phyloP scores from a whole-genome alignment of 1,140 invertebrate species.

The Ips nitidus region DNA sequence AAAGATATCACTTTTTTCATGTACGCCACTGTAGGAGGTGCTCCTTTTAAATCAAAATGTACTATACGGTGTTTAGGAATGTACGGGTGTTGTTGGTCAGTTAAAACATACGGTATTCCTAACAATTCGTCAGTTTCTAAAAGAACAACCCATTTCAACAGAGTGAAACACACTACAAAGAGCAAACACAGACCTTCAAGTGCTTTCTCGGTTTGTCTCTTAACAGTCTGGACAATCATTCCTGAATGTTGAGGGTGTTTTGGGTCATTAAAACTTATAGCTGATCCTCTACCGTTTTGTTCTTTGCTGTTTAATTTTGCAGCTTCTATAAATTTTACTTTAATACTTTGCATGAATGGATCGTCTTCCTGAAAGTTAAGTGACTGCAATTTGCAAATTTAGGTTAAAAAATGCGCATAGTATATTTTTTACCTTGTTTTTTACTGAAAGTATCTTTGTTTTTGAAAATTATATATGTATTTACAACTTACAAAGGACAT shows the following conservation, averaged over 20 bases:
- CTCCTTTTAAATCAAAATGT: slow-evolving; percentile 90
- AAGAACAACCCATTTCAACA: neutral
- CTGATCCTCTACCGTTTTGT: neutral
- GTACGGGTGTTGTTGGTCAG: slow-evolving; percentile 47
- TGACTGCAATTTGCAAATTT: neutral
- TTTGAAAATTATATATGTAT: too few species aligned
- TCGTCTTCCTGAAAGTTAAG: slow-evolving; percentile 14
- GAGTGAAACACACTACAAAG: too few species aligned
- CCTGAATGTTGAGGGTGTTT: neutral
- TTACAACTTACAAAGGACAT: too few species aligned
- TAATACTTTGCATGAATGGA: slow-evolving; percentile 26
- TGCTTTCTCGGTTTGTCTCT: slow-evolving; percentile 26
- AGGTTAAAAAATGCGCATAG: neutral
- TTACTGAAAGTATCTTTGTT: too few species aligned
- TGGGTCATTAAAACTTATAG: neutral
- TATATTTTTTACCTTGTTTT: too few species aligned
- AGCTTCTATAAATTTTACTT: slow-evolving; percentile 34
- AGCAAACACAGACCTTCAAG: neutral
- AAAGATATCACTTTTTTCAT: slow-evolving; percentile 74
- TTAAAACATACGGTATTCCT: slow-evolving; percentile 49
- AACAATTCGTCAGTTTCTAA: slow-evolving; percentile 46
- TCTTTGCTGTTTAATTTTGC: slow-evolving; percentile 27
- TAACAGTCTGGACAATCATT: slow-evolving; percentile 1
- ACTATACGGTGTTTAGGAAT: slow-evolving; percentile 61
- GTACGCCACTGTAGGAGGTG: slow-evolving; percentile 74